Evolutionary conservation across 2,888 invertebrate species (phyloP).

Genomic region (Caenorhabditis imperialis): DNA sequence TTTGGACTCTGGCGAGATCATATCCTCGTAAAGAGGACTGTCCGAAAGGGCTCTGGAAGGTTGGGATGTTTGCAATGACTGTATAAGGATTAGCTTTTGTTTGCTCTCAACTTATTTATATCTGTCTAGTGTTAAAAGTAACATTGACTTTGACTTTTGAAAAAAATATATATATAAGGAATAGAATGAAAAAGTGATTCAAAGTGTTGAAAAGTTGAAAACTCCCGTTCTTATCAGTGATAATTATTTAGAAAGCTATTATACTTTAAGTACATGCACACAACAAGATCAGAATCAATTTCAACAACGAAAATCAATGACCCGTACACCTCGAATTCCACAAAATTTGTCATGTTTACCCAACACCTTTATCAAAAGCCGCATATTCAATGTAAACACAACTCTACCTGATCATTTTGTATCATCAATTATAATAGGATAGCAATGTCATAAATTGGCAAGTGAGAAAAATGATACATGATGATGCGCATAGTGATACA

Average conservation of each 20-base stretch:
- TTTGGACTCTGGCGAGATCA: conserved; percentile 55
- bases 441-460: conserved; percentile 38
- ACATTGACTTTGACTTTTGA: too few species aligned
- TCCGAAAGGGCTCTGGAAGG: conserved; percentile 48
- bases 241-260: conserved; percentile 44
- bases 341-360: background rate
- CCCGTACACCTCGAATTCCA: too few species aligned
- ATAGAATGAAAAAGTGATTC: conserved; percentile 15
- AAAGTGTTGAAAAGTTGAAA: conserved; percentile 13
- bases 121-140: too few species aligned
- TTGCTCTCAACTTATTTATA: too few species aligned
- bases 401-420: conserved; percentile 42
- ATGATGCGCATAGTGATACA: conserved; percentile 22
- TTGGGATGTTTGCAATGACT: conserved; percentile 2
- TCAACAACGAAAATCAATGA: too few species aligned
- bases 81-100: background rate
- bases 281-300: conserved; percentile 35
- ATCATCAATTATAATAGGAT: conserved; percentile 11
- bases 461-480: conserved; percentile 53
- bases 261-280: conserved; percentile 39
- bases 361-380: background rate
- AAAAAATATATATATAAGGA: too few species aligned
- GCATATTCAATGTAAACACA: background rate
- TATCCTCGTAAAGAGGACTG: conserved; percentile 55
- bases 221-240: conserved; percentile 33